Percentiles rank a stretch among this genome's conserved stretches.
phyloP scores from a whole-genome alignment of 2,888 invertebrate genomes.

The Lycophotia porphyrea region DNA sequence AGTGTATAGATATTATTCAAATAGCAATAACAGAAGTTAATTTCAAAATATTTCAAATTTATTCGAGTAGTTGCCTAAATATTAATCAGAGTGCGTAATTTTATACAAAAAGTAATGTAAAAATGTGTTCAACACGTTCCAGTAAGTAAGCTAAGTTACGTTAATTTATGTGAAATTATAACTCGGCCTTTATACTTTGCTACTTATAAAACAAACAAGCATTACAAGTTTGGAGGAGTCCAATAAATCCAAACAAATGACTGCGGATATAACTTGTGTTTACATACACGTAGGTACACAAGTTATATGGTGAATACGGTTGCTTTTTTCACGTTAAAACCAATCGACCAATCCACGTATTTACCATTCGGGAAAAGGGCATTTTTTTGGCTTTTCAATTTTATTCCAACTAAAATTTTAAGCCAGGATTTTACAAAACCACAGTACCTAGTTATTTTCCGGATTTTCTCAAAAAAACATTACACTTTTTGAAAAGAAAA shows the following conservation, averaged over 20 bases:
- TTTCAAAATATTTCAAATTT: constrained; percentile 62
- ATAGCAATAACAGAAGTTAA: constrained; percentile 33
- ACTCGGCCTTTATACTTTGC: constrained; percentile 40
- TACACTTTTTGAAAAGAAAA: constrained; percentile 9
- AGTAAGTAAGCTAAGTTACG: constrained; percentile 53
- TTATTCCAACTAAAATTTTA: constrained; percentile 4
- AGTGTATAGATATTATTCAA: constrained; percentile 26
- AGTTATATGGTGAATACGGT: background rate
- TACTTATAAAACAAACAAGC: constrained; percentile 47
- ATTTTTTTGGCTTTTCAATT: constrained; percentile 20
- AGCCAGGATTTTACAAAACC: constrained; percentile 8
- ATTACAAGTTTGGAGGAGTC: constrained; percentile 28
- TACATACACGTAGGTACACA: constrained; percentile 14
- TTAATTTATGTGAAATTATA: constrained; percentile 63
- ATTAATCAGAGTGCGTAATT: constrained; percentile 72
- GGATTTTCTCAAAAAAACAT: background rate
- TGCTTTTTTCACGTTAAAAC: constrained; percentile 34
- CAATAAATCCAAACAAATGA: constrained; percentile 19
- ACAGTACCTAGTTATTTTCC: background rate
- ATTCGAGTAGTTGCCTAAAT: constrained; percentile 65
- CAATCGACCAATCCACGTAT: constrained; percentile 53
- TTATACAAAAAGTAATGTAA: constrained; percentile 64
- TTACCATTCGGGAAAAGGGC: constrained; percentile 26
- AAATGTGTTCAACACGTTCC: constrained; percentile 64
- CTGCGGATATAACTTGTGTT: constrained; percentile 3